Conservation (phyloP, 2,888 invertebrate species). For the Fissipunctia ypsillon region DNA sequence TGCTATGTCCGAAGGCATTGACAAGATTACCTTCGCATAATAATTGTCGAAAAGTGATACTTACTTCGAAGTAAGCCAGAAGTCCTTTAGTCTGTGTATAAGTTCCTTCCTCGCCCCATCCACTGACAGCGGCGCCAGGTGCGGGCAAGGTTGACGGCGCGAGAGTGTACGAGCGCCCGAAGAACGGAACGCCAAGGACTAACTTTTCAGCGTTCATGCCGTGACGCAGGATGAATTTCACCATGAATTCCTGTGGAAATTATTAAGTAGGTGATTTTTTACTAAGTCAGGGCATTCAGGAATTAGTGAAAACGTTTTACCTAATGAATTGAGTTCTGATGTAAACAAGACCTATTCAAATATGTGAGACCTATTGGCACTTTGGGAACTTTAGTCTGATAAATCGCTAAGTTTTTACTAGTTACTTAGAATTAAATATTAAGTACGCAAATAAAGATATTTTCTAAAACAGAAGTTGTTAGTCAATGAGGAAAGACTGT, state of each 20-base stretch:
- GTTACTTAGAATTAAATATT: not conserved
- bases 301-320: not conserved
- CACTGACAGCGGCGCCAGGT: constrained; percentile 91
- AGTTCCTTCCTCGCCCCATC: constrained; percentile 92
- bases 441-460: not conserved
- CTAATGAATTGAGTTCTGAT: too few species aligned
- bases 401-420: not conserved
- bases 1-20: not conserved
- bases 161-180: constrained; percentile 93
- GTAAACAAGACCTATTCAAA: not conserved
- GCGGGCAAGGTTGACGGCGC: constrained; percentile 87
- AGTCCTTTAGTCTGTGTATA: constrained; percentile 93
- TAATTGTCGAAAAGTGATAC: constrained; percentile 13
- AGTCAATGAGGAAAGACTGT: not conserved
- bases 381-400: not conserved
- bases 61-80: constrained; percentile 94
- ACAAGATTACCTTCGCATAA: not conserved
- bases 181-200: constrained; percentile 93
- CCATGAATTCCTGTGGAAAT: constrained; percentile 91
- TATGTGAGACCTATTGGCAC: not conserved
- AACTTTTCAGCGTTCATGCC: constrained; percentile 93
- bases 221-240: constrained; percentile 92
- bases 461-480: not conserved
- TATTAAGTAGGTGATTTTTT: not conserved
- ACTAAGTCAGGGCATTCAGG: not conserved